Evolutionary conservation across 2,797 vertebrate genomes (phyloP), one percentile per base, ranked within the genome.

Genomic region (Sylvilagus floridanus): DNA sequence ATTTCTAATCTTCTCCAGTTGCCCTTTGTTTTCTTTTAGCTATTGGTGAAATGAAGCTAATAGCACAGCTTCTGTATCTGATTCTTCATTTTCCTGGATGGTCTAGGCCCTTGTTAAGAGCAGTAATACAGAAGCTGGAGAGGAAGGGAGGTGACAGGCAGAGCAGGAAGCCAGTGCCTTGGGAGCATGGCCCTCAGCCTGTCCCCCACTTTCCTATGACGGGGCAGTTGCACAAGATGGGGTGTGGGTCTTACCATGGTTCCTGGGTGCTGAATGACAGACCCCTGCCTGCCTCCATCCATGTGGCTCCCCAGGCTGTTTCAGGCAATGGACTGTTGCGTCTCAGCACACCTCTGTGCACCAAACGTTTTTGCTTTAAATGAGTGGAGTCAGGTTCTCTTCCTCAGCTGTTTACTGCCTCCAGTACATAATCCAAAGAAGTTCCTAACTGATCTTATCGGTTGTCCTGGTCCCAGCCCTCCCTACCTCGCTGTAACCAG

Each of bases 21-120:
- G 21, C 62, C 72, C 37, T 83, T 90, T 60, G 47, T 28, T 30
- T 72, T 47, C 54, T 68, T 79, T 84, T 72, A 65, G 78, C 37
- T 73, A 0, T 68, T 73, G n/a, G 37, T 86, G 65, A 78, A 87
- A 60, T 4, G 37, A 73, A 47, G 32, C 66, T 69, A 63, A 72
- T 26, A 82, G 91, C 71, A 71, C 76, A 76, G 37, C 57, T 83
- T 94, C 77, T 47, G 11, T 54, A 30, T 47, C 90, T 73, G 65
- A 66, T 71, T 72, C 37, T 83, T 92, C n/a, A 62, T 89, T 88
- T 85, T 57, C 57, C 10, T 32, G 65, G 78, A 28, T 32, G 37
- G 0, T 54, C 57, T 88, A 78, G 84, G 30, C 62, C 60, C 10
- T 6, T 4, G 21, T 87, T 24, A 69, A 79, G 66, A 76, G 72